A percentile compares a stretch with the other conserved stretches of the same genome.
Conservation (phyloP, 2,888 invertebrate genomes). For the Bombyx huttoni region DNA sequence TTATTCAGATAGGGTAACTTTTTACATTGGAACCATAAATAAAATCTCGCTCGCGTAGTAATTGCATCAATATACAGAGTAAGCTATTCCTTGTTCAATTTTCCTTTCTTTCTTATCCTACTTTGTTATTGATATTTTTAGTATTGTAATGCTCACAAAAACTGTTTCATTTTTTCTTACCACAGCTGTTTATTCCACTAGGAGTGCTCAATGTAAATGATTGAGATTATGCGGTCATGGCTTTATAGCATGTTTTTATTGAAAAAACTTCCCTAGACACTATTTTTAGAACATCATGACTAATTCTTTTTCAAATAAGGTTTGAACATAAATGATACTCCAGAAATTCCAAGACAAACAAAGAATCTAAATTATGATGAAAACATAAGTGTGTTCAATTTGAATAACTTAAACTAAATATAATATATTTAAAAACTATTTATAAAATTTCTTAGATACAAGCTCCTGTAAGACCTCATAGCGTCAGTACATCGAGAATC, state of each 20-base stretch:
- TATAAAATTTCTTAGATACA: conserved; percentile 27
- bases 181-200: too few species aligned
- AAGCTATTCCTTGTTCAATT: conserved; percentile 4
- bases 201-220: too few species aligned
- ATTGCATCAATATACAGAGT: conserved; percentile 20
- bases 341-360: too few species aligned
- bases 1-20: conserved; percentile 7
- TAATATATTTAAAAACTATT: neutral
- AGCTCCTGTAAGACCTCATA: conserved; percentile 76
- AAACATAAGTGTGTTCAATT: too few species aligned
- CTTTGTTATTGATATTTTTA: neutral
- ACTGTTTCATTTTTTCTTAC: too few species aligned
- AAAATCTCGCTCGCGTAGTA: conserved; percentile 14
- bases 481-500: conserved; percentile 78
- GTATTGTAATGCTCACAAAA: neutral
- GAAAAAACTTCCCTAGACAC: too few species aligned
- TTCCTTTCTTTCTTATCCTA: neutral
- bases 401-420: too few species aligned
- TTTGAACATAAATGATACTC: neutral
- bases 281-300: too few species aligned
- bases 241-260: too few species aligned
- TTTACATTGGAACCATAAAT: conserved; percentile 14
- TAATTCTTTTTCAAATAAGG: neutral
- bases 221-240: too few species aligned
- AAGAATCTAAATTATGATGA: too few species aligned